phyloP scores from a whole-genome alignment of 2,113 vertebrate genomes.

The Lichenostomus cassidix region DNA sequence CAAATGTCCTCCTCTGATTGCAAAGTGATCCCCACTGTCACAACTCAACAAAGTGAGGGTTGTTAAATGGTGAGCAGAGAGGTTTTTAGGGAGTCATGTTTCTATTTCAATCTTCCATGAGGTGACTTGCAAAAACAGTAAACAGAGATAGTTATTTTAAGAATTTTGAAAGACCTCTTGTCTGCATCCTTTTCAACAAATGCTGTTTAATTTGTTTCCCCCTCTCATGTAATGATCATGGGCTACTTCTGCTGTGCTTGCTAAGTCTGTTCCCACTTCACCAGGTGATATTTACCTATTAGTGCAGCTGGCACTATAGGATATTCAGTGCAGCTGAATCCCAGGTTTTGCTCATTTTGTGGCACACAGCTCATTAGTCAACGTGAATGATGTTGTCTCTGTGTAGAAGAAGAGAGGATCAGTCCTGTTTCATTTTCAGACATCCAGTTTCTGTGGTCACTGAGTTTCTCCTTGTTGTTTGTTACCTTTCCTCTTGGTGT shows the following conservation, averaged over 20 bases:
- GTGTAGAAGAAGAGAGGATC: not conserved
- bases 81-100: not conserved
- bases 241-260: not conserved
- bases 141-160: not conserved
- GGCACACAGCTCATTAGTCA: not conserved
- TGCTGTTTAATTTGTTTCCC: not conserved
- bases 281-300: not conserved
- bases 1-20: not conserved
- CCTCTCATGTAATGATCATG: not conserved
- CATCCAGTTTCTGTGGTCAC: not conserved
- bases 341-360: not conserved
- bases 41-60: not conserved
- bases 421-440: not conserved
- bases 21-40: not conserved
- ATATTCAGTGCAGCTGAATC: not conserved
- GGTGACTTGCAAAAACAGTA: not conserved
- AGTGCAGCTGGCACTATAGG: not conserved
- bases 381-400: not conserved
- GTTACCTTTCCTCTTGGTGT: not conserved
- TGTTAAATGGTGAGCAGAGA: not conserved
- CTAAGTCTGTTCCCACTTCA: not conserved
- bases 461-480: not conserved
- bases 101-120: not conserved
- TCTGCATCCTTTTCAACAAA: not conserved
- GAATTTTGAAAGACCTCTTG: not conserved